phyloP scores from a whole-genome alignment of 2,888 invertebrate species.

The Rugalucina vietnamica region DNA sequence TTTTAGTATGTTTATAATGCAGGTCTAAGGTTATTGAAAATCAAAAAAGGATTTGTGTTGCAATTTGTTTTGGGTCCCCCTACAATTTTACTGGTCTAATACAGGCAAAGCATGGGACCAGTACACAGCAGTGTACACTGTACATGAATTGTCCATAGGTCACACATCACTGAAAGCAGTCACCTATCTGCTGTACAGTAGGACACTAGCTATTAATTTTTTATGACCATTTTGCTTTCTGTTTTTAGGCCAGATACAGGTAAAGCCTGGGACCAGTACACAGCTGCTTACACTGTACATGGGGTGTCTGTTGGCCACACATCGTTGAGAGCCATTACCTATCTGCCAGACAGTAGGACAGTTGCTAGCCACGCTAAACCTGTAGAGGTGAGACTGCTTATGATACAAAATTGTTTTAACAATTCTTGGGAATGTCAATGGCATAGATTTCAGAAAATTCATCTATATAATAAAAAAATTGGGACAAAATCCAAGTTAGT shows the following conservation, averaged over 20 bases:
- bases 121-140: constrained; percentile 76
- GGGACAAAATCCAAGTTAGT: no score
- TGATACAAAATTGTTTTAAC: no score
- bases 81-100: constrained; percentile 70
- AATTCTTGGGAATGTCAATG: no score
- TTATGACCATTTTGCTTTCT: no score
- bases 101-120: constrained; percentile 60
- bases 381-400: constrained; percentile 71
- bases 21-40: no score
- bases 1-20: no score
- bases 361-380: constrained; percentile 78
- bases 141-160: constrained; percentile 80
- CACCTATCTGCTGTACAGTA: constrained; percentile 71
- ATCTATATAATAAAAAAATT: no score
- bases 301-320: constrained; percentile 82
- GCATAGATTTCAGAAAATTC: no score
- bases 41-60: no score
- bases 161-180: constrained; percentile 80
- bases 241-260: constrained; percentile 67
- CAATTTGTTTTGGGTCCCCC: no score
- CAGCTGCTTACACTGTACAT: constrained; percentile 77
- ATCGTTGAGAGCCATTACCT: constrained; percentile 77
- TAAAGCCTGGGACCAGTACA: constrained; percentile 67
- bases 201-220: constrained; percentile 77
- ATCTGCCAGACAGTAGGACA: constrained; percentile 69